phyloP scores from a whole-genome alignment of 2,113 vertebrate species.

The Anthoscopus minutus region DNA sequence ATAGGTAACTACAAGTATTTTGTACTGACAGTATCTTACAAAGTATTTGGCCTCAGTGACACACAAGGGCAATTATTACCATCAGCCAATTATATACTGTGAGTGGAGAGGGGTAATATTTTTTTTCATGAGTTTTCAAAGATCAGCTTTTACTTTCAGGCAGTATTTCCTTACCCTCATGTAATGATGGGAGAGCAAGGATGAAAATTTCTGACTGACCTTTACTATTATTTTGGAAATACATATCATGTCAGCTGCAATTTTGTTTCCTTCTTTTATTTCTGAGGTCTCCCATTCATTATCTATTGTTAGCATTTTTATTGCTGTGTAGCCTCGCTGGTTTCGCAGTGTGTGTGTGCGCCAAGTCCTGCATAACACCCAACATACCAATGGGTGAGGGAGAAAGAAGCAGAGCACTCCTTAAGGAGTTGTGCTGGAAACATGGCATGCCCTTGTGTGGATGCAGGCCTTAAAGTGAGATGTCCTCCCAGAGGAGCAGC shows the following conservation, averaged over 20 bases:
- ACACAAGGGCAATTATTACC: background rate
- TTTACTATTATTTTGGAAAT: background rate
- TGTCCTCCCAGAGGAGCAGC: background rate
- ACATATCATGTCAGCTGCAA: background rate
- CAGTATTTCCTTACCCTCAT: background rate
- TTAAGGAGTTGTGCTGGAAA: background rate
- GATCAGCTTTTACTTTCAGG: background rate
- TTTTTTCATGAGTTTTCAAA: background rate
- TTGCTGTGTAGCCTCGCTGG: background rate
- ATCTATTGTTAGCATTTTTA: background rate
- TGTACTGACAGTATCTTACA: background rate
- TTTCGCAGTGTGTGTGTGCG: background rate
- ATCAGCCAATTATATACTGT: background rate
- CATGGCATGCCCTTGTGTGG: background rate
- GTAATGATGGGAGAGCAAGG: background rate
- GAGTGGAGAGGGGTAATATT: background rate
- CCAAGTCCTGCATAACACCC: background rate
- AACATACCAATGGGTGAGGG: background rate
- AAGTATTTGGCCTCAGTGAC: background rate
- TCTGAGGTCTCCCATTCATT: background rate
- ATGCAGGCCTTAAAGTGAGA: background rate
- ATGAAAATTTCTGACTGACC: background rate
- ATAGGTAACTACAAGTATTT: background rate
- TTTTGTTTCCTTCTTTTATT: background rate
- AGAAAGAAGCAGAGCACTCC: background rate